These are phyloP conservation scores for Spinus pinus DNA, from an alignment of 2,797 vertebrate genomes.

Conservation along the genomic window DNA sequence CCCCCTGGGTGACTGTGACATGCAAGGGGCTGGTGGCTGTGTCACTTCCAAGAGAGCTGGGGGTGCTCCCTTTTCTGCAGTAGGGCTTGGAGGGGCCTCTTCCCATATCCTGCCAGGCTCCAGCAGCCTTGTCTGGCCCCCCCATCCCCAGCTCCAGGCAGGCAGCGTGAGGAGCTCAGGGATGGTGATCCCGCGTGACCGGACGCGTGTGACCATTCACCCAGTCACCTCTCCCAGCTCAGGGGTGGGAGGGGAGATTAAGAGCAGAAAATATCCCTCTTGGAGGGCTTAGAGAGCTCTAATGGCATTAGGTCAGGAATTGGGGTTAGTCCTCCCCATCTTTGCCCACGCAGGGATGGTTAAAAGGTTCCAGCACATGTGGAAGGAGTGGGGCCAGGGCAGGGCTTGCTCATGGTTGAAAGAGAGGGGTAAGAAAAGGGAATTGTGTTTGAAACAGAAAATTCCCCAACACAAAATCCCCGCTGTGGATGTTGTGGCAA, in stretches of 20 bases:
- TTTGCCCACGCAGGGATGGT: background rate
- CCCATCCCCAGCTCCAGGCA: background rate
- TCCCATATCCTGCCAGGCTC: background rate
- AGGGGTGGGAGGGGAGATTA: background rate
- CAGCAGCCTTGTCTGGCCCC: background rate
- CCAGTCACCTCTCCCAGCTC: background rate
- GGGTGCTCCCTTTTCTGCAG: background rate
- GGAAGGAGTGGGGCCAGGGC: accelerated
- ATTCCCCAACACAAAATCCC: background rate
- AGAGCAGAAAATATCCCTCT: slow-evolving; percentile 39
- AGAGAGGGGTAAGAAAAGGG: background rate
- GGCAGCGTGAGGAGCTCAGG: background rate
- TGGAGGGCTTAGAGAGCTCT: slow-evolving; percentile 33
- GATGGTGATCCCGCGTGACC: accelerated
- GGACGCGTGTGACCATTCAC: background rate
- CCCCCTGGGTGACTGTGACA: background rate
- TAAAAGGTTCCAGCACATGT: background rate
- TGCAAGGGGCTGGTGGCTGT: background rate
- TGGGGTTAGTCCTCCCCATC: slow-evolving; percentile 19
- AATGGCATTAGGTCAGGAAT: slow-evolving; percentile 28
- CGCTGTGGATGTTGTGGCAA: background rate
- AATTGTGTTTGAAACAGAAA: background rate
- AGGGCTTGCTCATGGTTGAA: accelerated
- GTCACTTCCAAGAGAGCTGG: background rate
- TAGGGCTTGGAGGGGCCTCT: background rate